These are phyloP conservation scores for Lonchura striata DNA, from an alignment of 2,113 vertebrate genomes.

Conservation along the genomic window DNA sequence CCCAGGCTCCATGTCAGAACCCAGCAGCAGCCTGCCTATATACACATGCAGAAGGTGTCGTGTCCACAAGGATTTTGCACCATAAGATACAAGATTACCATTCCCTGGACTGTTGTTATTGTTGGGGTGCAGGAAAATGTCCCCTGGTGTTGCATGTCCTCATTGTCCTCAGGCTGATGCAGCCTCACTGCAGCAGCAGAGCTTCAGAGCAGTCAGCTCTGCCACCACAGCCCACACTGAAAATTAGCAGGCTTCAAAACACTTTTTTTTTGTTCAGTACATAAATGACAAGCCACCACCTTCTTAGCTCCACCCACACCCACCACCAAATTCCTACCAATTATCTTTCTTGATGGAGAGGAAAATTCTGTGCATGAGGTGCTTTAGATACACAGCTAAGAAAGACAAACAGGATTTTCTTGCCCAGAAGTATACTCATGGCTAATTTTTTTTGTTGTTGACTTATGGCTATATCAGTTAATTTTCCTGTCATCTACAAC, in stretches of 20 bases:
- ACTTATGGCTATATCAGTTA: neutral
- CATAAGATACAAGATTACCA: neutral
- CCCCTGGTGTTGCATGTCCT: fast-evolving
- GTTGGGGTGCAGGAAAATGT: neutral
- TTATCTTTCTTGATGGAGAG: neutral
- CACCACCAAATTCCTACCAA: neutral
- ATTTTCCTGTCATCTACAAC: neutral
- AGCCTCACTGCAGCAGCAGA: neutral
- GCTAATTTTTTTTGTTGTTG: neutral
- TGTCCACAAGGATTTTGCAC: neutral
- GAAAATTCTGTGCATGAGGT: neutral
- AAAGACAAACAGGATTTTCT: neutral
- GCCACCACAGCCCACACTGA: fast-evolving
- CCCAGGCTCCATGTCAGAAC: neutral
- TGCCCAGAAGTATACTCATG: neutral
- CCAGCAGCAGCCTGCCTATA: neutral
- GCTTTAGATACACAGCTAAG: neutral
- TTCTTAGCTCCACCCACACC: neutral
- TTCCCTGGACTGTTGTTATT: neutral
- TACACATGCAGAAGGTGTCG: neutral
- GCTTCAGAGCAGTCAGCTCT: neutral
- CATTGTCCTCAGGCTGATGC: neutral
- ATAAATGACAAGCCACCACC: neutral
- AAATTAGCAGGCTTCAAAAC: neutral
- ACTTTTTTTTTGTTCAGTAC: neutral